Conservation (phyloP, 2,113 vertebrate genomes). For the Bettongia penicillata region DNA sequence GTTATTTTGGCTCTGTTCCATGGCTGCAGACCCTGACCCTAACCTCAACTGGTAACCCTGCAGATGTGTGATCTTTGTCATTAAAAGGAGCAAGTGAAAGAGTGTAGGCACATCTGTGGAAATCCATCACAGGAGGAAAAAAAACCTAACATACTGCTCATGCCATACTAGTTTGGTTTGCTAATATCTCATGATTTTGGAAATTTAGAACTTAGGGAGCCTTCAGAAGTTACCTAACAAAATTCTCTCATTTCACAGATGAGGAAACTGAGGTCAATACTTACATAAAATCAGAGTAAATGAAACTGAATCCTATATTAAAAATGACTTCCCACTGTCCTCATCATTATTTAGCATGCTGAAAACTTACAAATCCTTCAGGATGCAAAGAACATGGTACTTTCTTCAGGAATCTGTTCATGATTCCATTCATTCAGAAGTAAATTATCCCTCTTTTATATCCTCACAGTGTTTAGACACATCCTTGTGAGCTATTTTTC, state of each 20-base stretch:
- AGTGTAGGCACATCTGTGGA: neutral
- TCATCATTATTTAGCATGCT: neutral
- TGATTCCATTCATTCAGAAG: neutral
- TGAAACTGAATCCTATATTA: neutral
- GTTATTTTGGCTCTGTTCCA: neutral
- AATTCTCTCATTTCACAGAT: neutral
- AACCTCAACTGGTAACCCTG: neutral
- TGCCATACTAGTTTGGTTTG: neutral
- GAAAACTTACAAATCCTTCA: neutral
- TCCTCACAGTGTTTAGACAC: neutral
- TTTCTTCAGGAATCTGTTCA: neutral
- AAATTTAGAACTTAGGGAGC: neutral
- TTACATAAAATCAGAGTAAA: neutral
- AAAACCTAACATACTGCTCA: neutral
- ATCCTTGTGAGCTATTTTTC: neutral
- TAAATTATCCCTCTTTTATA: neutral
- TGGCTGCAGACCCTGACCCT: neutral
- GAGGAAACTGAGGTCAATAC: neutral
- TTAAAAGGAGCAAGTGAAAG: neutral
- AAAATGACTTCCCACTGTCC: neutral
- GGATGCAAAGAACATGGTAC: neutral
- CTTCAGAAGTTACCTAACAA: neutral
- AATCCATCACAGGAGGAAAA: neutral
- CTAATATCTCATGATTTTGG: neutral
- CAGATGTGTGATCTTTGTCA: neutral